Base-by-base conservation (phyloP, 2,113 vertebrate genomes). In the Rhinolophus ferrumequinum region DNA sequence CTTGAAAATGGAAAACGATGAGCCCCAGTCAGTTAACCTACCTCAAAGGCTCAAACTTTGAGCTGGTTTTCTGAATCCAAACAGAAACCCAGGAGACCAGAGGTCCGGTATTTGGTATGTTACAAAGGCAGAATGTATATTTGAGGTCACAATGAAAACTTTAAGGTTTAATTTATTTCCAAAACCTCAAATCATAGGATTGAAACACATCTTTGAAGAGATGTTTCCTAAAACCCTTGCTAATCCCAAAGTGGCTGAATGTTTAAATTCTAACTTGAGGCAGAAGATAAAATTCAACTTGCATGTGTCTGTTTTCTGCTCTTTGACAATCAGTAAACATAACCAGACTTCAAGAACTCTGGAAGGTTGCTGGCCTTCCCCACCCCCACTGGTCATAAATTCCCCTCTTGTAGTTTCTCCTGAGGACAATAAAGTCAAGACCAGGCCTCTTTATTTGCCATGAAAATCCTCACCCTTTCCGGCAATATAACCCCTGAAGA, bases 381-480 rank as follows among this genome's bases (percentile, higher is more conserved):
- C 66, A 96, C 94, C 95, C 98, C 95, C 97, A 90, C 80, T 97
- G 96, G 98, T 77, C 96, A 98, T 98, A 98, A 98, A 98, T 97
- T 98, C 97, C 95, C 97, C 88, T 97, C 91, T 95, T 92, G 96
- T 44, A 96, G 75, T 98, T 98, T 98, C 97, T 98, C 98, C 98
- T 97, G 97, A 98, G 97, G 98, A 98, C 98, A 98, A 98, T 99
- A 98, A 98, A 98, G 96, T 98, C 80, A 80, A 97, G 97, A 98
- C 94, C 97, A 98, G 98, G 97, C 97, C 98, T 98, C 97, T 98
- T 98, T 99, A 98, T 98, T 98, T 99, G 98, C 99, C 99, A 99
- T 99, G 98, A 99, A 99, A 99, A 98, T 98, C 96, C 96, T 98
- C 99, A 99, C 99, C 98, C 98, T 99, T 99, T 99, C 99, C 98